Percentiles rank a stretch among this genome's conserved stretches.
These are phyloP conservation scores for Lucifuga dentata DNA, from an alignment of 2,113 vertebrate species.

Conservation along the genomic window DNA sequence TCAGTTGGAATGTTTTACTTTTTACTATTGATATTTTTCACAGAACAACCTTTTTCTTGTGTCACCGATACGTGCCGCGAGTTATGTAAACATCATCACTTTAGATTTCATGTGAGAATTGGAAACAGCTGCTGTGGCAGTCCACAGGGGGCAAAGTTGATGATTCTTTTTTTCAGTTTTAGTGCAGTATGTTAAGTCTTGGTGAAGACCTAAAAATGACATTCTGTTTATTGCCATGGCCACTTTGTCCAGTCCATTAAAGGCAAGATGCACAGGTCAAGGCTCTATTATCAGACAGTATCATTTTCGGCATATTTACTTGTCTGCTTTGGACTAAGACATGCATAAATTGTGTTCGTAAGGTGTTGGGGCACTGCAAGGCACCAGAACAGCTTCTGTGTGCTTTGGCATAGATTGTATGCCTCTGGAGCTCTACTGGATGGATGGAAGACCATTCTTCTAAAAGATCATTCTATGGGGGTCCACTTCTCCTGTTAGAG, in stretches of 20 bases:
- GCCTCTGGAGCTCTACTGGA: no score
- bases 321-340: conserved; percentile 20
- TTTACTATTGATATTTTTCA: conserved; percentile 52
- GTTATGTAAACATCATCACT: conserved; percentile 74
- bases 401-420: no score
- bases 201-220: conserved; percentile 51
- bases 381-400: no score
- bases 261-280: conserved; percentile 49
- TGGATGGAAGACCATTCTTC: no score
- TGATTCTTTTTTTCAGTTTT: conserved; percentile 56
- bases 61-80: conserved; percentile 66
- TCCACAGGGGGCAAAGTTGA: conserved; percentile 50
- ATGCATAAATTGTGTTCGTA: no score
- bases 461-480: no score
- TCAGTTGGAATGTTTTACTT: conserved; percentile 19
- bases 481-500: no score
- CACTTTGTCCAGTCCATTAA: conserved; percentile 61
- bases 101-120: conserved; percentile 65
- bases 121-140: conserved; percentile 72
- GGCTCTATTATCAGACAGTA: conserved; percentile 43
- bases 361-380: no score
- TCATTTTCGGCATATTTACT: conserved; percentile 26
- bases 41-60: conserved; percentile 69
- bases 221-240: no score
- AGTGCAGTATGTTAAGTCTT: conserved; percentile 65